Conservation (phyloP, 2,888 invertebrate species). For the Himalopsyche tibetana region DNA sequence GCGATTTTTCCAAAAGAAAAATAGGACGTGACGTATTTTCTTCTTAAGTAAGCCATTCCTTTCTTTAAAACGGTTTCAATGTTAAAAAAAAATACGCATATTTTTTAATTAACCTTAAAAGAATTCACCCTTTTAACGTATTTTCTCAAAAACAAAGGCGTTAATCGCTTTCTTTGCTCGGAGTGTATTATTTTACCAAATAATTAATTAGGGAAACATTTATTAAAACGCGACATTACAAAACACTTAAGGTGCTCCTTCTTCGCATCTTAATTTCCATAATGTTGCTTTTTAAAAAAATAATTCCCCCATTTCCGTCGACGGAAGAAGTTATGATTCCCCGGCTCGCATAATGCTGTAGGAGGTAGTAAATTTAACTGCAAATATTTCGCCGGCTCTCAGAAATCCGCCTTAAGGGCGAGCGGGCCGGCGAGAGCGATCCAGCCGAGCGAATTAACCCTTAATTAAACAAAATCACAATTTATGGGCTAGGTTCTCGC, state of each 20-base stretch:
- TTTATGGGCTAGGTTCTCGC: slow-evolving; percentile 71
- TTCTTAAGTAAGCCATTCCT: slow-evolving; percentile 38
- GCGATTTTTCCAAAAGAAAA: slow-evolving; percentile 10
- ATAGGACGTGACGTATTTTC: slow-evolving; percentile 26
- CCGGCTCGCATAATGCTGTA: slow-evolving; percentile 55
- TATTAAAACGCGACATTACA: slow-evolving; percentile 66
- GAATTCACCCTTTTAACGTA: slow-evolving; percentile 58
- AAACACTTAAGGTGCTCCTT: slow-evolving; percentile 65
- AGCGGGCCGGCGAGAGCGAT: slow-evolving; percentile 57
- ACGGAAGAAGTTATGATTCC: slow-evolving; percentile 63
- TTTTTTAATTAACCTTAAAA: slow-evolving; percentile 42
- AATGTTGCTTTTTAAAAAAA: slow-evolving; percentile 64
- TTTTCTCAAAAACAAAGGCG: slow-evolving; percentile 57
- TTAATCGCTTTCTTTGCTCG: slow-evolving; percentile 50
- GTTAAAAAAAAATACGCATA: slow-evolving; percentile 39
- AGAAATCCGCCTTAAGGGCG: slow-evolving; percentile 58
- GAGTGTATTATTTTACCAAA: slow-evolving; percentile 60
- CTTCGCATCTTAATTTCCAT: slow-evolving; percentile 66
- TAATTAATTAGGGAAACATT: slow-evolving; percentile 63
- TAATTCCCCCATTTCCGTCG: slow-evolving; percentile 60
- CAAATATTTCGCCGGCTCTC: slow-evolving; percentile 60
- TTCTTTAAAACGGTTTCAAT: slow-evolving; percentile 40
- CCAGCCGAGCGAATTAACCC: slow-evolving; percentile 70
- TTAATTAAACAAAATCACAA: slow-evolving; percentile 77
- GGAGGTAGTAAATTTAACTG: slow-evolving; percentile 59